Base-by-base conservation (phyloP, 2,797 vertebrate species). In the Parotocinclus haroldoi region DNA sequence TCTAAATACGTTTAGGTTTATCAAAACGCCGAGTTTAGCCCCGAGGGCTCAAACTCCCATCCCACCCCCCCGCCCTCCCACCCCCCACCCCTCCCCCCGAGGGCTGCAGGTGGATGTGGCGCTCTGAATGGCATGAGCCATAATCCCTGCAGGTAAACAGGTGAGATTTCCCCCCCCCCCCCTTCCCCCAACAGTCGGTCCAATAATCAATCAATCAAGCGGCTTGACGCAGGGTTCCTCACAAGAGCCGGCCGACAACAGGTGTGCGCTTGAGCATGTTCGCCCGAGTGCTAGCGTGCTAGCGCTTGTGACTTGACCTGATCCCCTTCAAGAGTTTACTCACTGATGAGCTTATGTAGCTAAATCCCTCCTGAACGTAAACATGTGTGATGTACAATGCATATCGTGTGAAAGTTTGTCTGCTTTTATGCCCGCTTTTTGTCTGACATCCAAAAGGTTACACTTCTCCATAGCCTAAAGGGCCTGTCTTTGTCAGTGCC, bases 101-200 rank as follows among this genome's bases (percentile, higher is more conserved):
- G 83, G 85, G 81, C 78, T 46, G 78, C 83, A 86, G 86, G 82
- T 72, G 52, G 54, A 84, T 84, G 83, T 78, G 76, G 74, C 80
- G 69, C 67, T 66, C 45, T 73, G 76, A 69, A 13, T 44, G 53
- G 70, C 40, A 63, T 17, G 13, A 27, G 58, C 44, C 38, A 61
- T 27, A 76, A 52, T 64, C 61, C 82, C 83, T 82, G 74, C 60
- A 65, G 86, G 83, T 82, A 82, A 81, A 87, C 86, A 85, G 88
- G 83, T 89, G 85, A 87, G 83, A 76, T 69, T 80, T n/a, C n/a
- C n/a, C n/a, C n/a, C n/a, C n/a, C n/a, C n/a, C n/a, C n/a, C n/a
- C n/a, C n/a, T n/a, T n/a, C n/a, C 0, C 79, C 80, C 78, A 88
- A 89, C 86, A 86, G 84, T 88, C 88, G 87, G 59, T 81, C 82